Percentiles rank a stretch among this genome's conserved stretches.
phyloP scores from a whole-genome alignment of 2,797 vertebrate genomes.

The Salmo trutta region DNA sequence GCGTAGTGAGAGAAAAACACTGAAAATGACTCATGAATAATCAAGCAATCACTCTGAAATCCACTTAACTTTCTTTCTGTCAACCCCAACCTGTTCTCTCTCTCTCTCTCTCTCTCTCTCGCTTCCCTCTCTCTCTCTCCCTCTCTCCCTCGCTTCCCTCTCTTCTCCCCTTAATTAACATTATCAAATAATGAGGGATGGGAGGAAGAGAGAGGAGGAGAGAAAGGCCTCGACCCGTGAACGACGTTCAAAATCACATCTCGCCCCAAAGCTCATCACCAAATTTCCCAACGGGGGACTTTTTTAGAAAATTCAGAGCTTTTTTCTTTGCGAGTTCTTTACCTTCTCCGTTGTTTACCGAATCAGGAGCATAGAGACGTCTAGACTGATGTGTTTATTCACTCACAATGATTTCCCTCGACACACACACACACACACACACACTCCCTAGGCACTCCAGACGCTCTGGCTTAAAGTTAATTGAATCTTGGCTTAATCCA shows the following conservation, averaged over 20 bases:
- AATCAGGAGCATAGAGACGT: conserved; percentile 58
- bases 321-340: not conserved
- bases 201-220: not conserved
- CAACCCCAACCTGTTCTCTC: not conserved
- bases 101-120: no score
- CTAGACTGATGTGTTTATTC: conserved; percentile 76
- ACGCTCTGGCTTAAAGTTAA: conserved; percentile 61
- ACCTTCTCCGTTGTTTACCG: conserved; percentile 57
- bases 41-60: conserved; percentile 26
- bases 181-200: conserved; percentile 60
- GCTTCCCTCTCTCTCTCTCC: no score
- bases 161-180: conserved; percentile 41
- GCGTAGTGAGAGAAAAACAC: not conserved
- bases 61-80: not conserved
- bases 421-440: conserved; percentile 32
- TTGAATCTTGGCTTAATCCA: conserved; percentile 75
- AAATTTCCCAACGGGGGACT: conserved; percentile 39
- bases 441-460: conserved; percentile 24
- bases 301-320: not conserved
- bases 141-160: no score
- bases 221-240: conserved; percentile 20
- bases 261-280: conserved; percentile 12
- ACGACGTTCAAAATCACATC: conserved; percentile 48
- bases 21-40: conserved; percentile 37
- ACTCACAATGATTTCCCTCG: conserved; percentile 77